Evolutionary conservation across 2,797 vertebrate genomes (phyloP).

Genomic region (Notoglanidium macrostoma): DNA sequence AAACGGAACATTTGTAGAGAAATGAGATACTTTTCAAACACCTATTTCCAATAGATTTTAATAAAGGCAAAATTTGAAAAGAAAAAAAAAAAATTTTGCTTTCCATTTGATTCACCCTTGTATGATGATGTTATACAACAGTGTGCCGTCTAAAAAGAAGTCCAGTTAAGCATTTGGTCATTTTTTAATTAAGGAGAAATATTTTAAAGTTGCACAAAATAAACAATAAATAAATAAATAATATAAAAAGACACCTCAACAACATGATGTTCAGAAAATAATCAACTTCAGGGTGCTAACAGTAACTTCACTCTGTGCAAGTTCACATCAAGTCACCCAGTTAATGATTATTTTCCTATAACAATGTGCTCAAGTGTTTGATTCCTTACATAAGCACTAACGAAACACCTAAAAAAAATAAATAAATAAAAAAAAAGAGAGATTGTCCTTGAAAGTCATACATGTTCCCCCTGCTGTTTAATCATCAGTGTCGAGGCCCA

Average conservation of each 20-base stretch:
- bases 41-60: background rate
- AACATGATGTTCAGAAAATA: no score
- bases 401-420: background rate
- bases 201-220: no score
- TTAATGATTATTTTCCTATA: no score
- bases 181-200: background rate
- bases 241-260: no score
- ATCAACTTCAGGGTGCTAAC: background rate
- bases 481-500: background rate
- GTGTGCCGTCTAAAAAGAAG: background rate
- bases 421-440: no score
- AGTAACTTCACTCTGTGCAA: background rate
- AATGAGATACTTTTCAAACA: background rate
- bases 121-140: background rate
- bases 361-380: background rate
- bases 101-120: background rate
- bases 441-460: background rate
- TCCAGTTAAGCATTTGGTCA: background rate
- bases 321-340: no score
- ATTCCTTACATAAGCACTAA: background rate
- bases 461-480: background rate
- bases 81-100: background rate
- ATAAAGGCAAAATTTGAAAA: background rate
- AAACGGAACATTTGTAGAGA: background rate
- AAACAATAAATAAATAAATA: no score